Conservation (phyloP, 2,888 invertebrate genomes). For the Clanis bilineata region DNA sequence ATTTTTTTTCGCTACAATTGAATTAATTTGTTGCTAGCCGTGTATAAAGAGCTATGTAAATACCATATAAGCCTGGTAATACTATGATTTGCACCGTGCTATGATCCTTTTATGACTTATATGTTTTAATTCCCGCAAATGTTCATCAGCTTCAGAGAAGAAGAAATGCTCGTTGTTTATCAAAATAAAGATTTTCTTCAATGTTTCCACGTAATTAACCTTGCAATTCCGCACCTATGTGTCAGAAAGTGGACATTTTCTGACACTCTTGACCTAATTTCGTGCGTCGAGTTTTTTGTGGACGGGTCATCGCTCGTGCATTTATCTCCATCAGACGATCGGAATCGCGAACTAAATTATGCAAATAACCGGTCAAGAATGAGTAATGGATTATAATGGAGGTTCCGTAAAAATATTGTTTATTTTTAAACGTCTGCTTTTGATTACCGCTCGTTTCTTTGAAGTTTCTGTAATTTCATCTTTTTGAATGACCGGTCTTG, state of each 20-base stretch:
- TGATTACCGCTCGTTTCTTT: conserved; percentile 7
- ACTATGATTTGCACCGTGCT: no score
- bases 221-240: conserved; percentile 36
- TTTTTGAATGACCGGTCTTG: background rate
- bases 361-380: conserved; percentile 42
- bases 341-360: conserved; percentile 47
- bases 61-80: no score
- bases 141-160: background rate
- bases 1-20: no score
- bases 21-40: no score
- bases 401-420: conserved; percentile 16
- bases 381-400: conserved; percentile 17
- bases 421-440: conserved; percentile 5
- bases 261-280: conserved; percentile 64
- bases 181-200: conserved; percentile 16
- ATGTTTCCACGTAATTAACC: conserved; percentile 42
- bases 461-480: background rate
- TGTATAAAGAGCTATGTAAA: no score
- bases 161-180: background rate
- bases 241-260: conserved; percentile 49
- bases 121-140: no score
- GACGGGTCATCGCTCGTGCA: conserved; percentile 51
- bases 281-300: conserved; percentile 47
- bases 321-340: conserved; percentile 68
- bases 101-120: no score